Percentiles rank a stretch among this genome's conserved stretches.
Conservation (phyloP, 2,797 vertebrate species). For the Mormyrops attenuatus region DNA sequence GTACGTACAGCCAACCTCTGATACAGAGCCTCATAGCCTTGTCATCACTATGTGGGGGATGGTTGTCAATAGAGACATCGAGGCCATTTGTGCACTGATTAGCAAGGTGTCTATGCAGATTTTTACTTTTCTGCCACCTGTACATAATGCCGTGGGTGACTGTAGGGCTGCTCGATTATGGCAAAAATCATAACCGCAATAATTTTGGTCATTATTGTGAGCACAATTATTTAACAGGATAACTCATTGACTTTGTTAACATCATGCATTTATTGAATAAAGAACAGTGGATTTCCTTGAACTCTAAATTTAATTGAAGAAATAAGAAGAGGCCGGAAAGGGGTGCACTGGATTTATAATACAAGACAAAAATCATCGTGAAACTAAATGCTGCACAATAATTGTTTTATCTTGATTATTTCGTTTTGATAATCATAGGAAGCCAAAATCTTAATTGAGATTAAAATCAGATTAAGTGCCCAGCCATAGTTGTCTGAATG, state of each 20-base stretch:
- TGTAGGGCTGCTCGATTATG: neutral
- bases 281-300: neutral
- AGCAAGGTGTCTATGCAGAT: neutral
- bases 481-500: neutral
- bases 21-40: neutral
- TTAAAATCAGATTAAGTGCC: neutral
- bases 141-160: neutral
- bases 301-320: neutral
- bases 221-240: neutral
- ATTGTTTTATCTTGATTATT: neutral
- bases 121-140: neutral
- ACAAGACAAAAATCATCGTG: neutral
- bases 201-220: neutral
- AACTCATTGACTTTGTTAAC: neutral
- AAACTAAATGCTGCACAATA: neutral
- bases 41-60: neutral
- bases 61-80: neutral
- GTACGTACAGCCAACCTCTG: constrained; percentile 37
- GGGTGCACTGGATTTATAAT: neutral
- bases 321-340: neutral
- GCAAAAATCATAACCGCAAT: neutral
- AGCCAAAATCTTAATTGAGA: neutral
- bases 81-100: neutral
- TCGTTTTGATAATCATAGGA: neutral
- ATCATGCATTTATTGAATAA: neutral